Conservation (phyloP, 1,140 invertebrate species). For the Neuroterus valhalla region DNA sequence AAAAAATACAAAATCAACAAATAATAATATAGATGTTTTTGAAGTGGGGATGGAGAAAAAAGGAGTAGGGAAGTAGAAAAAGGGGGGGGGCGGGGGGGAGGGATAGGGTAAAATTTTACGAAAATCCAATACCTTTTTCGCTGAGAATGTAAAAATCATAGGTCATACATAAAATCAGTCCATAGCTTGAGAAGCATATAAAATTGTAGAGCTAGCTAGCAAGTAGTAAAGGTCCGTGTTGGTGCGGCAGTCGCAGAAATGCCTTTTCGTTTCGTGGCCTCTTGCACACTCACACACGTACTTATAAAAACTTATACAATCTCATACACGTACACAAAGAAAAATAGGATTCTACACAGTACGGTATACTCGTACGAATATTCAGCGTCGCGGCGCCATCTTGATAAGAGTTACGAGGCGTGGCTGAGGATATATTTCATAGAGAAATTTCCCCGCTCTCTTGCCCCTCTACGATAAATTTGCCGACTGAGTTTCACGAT, state of each 20-base stretch:
- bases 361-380: constrained; percentile 48
- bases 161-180: no score
- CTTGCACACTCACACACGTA: not conserved
- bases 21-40: no score
- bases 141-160: no score
- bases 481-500: constrained; percentile 43
- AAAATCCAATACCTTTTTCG: no score
- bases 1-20: no score
- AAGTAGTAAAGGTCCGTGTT: constrained; percentile 26
- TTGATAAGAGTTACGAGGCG: constrained; percentile 67
- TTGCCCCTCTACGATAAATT: constrained; percentile 55
- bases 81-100: no score
- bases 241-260: constrained; percentile 14
- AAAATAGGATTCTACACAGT: constrained; percentile 18
- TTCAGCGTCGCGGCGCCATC: constrained; percentile 63
- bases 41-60: no score
- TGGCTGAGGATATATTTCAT: constrained; percentile 62
- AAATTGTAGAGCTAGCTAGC: not conserved
- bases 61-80: no score
- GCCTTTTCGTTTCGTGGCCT: constrained; percentile 6
- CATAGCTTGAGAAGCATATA: not conserved
- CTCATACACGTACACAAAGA: not conserved
- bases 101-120: no score
- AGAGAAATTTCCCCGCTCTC: constrained; percentile 44
- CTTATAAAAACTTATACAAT: not conserved